phyloP scores from a whole-genome alignment of 2,888 invertebrate species.

The Drosophila borealis region DNA sequence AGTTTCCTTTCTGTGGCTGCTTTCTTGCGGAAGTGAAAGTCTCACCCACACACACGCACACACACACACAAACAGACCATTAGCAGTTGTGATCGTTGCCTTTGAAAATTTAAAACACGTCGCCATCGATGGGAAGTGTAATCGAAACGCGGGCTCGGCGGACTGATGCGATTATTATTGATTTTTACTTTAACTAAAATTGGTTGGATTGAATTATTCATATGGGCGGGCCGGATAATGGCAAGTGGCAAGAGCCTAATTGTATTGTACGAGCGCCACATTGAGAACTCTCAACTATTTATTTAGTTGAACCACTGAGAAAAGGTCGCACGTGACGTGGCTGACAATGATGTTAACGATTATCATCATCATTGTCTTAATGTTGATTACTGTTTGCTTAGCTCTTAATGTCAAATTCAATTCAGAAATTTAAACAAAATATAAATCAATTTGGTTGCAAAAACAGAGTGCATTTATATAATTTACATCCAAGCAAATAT shows the following conservation, averaged over 20 bases:
- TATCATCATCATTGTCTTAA: conserved; percentile 25
- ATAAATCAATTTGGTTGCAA: conserved; percentile 65
- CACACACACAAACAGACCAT: conserved; percentile 32
- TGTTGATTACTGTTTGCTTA: conserved; percentile 42
- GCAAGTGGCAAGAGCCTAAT: conserved; percentile 22
- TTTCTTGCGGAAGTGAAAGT: conserved; percentile 51
- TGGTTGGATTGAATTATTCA: conserved; percentile 68
- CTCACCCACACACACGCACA: conserved; percentile 12
- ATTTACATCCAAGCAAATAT: conserved; percentile 65
- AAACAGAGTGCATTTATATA: conserved; percentile 51
- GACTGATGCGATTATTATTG: conserved; percentile 73
- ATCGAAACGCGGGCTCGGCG: conserved; percentile 35
- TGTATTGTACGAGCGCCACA: conserved; percentile 11
- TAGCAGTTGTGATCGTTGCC: conserved; percentile 45
- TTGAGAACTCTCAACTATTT: conserved; percentile 40
- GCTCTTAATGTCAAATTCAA: conserved; percentile 44
- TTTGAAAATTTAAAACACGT: conserved; percentile 60
- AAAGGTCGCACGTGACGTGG: conserved; percentile 43
- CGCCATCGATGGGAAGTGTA: conserved; percentile 29
- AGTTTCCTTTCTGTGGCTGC: conserved; percentile 20
- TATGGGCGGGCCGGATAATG: conserved; percentile 20
- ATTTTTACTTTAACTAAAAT: conserved; percentile 58
- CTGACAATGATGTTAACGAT: conserved; percentile 17
- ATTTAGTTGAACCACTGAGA: conserved; percentile 19
- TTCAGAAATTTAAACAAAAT: conserved; percentile 61